Base-by-base conservation (phyloP, 2,888 invertebrate genomes). In the Parapristionchus giblindavisi region DNA sequence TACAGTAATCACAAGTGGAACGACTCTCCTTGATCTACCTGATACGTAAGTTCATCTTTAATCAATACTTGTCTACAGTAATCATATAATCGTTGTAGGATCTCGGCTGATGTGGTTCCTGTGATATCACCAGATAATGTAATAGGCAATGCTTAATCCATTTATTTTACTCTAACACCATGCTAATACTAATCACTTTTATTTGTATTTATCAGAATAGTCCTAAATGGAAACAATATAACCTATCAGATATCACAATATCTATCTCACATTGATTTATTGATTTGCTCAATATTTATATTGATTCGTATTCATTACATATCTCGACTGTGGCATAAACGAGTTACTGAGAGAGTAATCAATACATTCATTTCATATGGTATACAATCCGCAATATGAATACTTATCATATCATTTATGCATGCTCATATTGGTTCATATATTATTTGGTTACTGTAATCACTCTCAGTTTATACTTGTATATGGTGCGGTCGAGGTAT, bases 111-210 rank as follows among this genome's bases (percentile, higher is more conserved):
- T 6, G 29, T 66, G 11, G 51, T 32, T 51, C 66, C 66, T 8
- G 51, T 66, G 3, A 66, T 66, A 21, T 34, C 66, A 5, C 66
- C 66, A 32, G 66, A 66, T 32, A 66, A 66, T 66, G 66, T 65
- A 65, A 63, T 60, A n/a, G 21, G 14, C 48, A 36, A 65, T 24
- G 24, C 34, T 24, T 51, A 5, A 17, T 63, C 43, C 11, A 63
- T 24, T 40, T 29, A 63, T 40, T 63, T 24, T 14, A 43, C 8
- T 43, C 8, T 43, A 8, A 17, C 43, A 43, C 43, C 17, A 43
- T 8, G 17, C 17, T 17, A 14, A 17, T 43, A 43, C 17, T 14
- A 14, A 43, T 43, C 8, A 43, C 17, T 43, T 14, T 14, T 43
- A 8, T 43, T 17, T 14, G 43, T 17, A 43, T 17, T 8, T 14